phyloP scores from a whole-genome alignment of 2,113 vertebrate genomes.

The Puma concolor region DNA sequence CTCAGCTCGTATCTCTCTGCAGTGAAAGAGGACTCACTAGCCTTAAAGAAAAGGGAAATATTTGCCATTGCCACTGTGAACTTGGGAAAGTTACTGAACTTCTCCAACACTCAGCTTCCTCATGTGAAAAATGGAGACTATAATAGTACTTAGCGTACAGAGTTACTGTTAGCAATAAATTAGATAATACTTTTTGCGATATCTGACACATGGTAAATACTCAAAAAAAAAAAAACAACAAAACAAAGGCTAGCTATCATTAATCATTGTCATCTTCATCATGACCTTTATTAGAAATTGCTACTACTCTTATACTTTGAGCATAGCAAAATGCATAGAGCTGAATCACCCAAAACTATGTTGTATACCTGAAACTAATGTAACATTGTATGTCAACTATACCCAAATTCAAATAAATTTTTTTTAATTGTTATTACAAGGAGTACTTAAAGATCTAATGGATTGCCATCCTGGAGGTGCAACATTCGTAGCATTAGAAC shows the following conservation, averaged over 20 bases:
- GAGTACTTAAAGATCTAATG: neutral
- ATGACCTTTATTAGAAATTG: neutral
- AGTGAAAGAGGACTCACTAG: neutral
- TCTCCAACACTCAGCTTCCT: neutral
- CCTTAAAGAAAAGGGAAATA: neutral
- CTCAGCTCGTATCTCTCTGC: neutral
- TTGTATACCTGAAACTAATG: neutral
- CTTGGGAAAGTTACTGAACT: neutral
- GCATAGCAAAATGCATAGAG: neutral
- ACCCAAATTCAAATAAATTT: neutral
- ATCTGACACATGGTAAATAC: neutral
- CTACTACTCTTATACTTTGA: neutral
- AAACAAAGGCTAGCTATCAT: neutral
- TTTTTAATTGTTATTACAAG: neutral
- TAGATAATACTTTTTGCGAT: neutral
- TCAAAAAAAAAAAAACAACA: neutral
- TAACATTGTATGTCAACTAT: neutral
- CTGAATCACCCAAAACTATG: neutral
- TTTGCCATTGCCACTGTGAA: neutral
- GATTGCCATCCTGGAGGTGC: neutral
- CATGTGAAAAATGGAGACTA: neutral
- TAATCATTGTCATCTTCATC: neutral
- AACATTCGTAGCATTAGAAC: neutral
- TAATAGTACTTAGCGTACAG: neutral
- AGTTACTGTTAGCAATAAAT: neutral